Base-by-base conservation (phyloP, 2,113 vertebrate species). In the Amphilophus citrinellus region DNA sequence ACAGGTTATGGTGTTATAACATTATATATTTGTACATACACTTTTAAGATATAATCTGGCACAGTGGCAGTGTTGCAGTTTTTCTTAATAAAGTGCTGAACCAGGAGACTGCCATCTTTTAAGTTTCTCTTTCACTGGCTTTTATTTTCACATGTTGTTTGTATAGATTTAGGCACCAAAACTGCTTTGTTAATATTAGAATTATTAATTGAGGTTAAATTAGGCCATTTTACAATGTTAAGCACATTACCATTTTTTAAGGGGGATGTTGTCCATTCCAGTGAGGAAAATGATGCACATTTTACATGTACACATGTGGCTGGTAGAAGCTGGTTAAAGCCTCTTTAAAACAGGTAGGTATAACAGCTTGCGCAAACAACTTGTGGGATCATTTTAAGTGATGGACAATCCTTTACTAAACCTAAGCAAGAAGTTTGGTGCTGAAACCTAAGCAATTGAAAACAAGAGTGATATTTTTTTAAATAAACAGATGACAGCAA, bases 21-120 rank as follows among this genome's bases (percentile, higher is more conserved):
- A 77, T 88, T 58, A 78, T 80, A 71, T 80, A 89, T 85, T 86
- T 88, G 85, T 79, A 35, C 30, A 58, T 18, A 77, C 56, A 84
- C 44, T 56, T 85, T 73, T 42, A 81, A 78, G 79, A 73, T 65
- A 60, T 11, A 71, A 80, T 32, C 80, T 58, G 66, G 47, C 59
- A 39, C 50, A 61, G 66, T 77, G 73, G 50, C 78, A 66, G 27
- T 3, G 58, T 85, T 82, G 86, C 57, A 71, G n/a, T 44, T 44
- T 86, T 84, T 79, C 61, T 57, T 58, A 86, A 88, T 83, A 77
- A 80, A 83, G 79, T 61, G 71, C 71, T 92, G 82, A 84, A 91
- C 90, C 88, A 86, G 61, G 63, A 47, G 39, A 14, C 63, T 47
- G 39, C 39, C 63, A 42, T 66, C 39, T 44, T 66, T 42, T 15